Evolutionary conservation across 2,888 invertebrate species (phyloP), one percentile per base, ranked within the genome.

Genomic region (Crossocerus cetratus): DNA sequence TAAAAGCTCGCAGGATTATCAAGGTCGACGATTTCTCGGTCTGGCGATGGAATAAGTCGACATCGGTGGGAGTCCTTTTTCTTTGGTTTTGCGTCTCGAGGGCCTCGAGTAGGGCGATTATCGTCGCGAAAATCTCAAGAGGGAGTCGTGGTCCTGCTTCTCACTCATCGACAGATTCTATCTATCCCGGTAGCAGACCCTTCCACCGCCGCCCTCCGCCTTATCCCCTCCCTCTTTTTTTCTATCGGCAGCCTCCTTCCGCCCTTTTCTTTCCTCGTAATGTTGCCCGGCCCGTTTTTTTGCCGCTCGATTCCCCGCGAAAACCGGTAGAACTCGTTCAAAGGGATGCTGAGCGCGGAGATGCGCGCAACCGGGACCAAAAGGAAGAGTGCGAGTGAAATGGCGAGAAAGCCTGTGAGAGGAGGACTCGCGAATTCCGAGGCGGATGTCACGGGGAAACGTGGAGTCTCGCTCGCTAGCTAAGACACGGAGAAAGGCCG

Each of bases 261-360:
- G 2, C 14, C 42, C 32, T 42, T 21, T 21, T 44, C 32, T 11
- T 16, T 23, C 23, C 32, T 32, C 11, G 14, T 21, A 56, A 59
- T 43, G 54, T 55, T 42, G 21, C 59, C 45, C 56, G 22, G 42
- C 53, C 64, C 61, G 69, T 70, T 69, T 80, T 82, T 74, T 80
- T 66, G 71, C 71, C 65, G 68, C 59, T 76, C 78, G 80, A 78
- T 84, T 80, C 78, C 72, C 68, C 75, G 70, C 54, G 74, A 77
- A 85, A 86, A 85, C 83, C 84, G 82, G 83, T 83, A 83, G 77
- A 83, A 85, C 84, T 83, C 81, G 85, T 86, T 85, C 78, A 82
- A 84, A 76, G 72, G 69, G 66, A 71, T 72, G 66, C 73, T 61
- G 63, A 69, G 66, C 53, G 65, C 64, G 74, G 72, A 67, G 60